Conservation (phyloP, 2,888 invertebrate species). For the Thymelicus lineola region DNA sequence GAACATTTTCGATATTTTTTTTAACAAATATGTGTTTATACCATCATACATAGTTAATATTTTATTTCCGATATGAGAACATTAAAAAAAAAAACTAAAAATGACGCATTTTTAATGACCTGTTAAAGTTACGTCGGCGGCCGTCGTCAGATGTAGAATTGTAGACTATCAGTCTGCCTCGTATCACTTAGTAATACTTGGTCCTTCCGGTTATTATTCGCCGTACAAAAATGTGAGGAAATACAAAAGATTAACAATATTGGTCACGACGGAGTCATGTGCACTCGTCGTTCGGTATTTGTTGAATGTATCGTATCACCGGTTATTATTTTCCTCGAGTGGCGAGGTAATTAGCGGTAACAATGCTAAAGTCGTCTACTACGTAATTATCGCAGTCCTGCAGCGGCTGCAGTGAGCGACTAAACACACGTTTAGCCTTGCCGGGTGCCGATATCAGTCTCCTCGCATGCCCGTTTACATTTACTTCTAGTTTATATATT, state of each 20-base stretch:
- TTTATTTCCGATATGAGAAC: background rate
- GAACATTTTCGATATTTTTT: no score
- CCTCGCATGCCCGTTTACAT: conserved; percentile 34
- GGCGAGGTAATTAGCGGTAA: conserved; percentile 50
- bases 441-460: conserved; percentile 29
- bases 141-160: background rate
- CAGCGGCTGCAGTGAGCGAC: conserved; percentile 61
- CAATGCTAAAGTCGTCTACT: conserved; percentile 57
- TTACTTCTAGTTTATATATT: conserved; percentile 29
- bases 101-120: conserved; percentile 28
- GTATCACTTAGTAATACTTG: conserved; percentile 17
- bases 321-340: conserved; percentile 48
- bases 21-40: no score
- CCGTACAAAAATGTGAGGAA: conserved; percentile 28
- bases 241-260: conserved; percentile 16
- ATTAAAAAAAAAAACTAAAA: conserved; percentile 20
- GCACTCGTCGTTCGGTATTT: conserved; percentile 34
- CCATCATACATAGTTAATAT: no score
- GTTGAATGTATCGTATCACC: conserved; percentile 41
- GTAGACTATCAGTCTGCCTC: conserved; percentile 23
- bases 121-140: conserved; percentile 14
- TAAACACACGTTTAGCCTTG: conserved; percentile 67
- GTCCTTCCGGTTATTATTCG: conserved; percentile 29
- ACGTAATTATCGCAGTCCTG: conserved; percentile 68
- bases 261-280: conserved; percentile 16